Conservation (phyloP, 2,888 invertebrate species). For the Rhorus exstirpatorius region DNA sequence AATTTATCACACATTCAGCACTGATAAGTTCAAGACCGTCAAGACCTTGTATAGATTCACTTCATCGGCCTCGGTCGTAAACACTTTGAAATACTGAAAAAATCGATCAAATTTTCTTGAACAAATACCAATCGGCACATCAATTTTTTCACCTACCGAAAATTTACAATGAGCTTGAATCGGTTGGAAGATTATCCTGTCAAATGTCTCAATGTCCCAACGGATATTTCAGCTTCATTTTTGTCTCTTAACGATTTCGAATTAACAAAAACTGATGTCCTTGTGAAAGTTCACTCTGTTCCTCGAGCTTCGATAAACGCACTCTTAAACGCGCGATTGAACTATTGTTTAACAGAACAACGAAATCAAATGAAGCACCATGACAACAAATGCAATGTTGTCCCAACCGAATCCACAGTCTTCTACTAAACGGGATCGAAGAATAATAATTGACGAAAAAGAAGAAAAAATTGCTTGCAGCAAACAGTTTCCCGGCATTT, state of each 20-base stretch:
- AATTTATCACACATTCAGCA: not conserved
- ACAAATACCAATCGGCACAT: too few species aligned
- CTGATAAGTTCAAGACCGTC: not conserved
- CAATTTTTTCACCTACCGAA: too few species aligned
- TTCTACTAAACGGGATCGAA: not conserved
- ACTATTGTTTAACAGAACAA: not conserved
- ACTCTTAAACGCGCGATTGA: slow-evolving; percentile 1
- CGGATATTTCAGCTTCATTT: not conserved
- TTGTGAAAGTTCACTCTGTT: slow-evolving; percentile 9
- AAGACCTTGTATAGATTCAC: not conserved
- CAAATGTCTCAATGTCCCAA: not conserved
- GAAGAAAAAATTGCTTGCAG: not conserved
- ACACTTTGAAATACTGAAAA: slow-evolving; percentile 1
- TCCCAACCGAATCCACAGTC: not conserved
- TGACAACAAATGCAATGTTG: too few species aligned
- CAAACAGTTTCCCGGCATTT: not conserved
- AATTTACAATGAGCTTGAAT: too few species aligned
- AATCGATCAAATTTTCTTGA: too few species aligned
- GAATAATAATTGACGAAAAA: not conserved
- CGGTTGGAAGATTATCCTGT: not conserved
- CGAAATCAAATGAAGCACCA: too few species aligned
- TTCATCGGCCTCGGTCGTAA: not conserved
- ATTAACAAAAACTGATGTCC: not conserved
- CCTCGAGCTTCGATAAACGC: slow-evolving; percentile 10
- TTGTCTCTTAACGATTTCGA: slow-evolving; percentile 28